These are phyloP conservation scores for Conus betulinus DNA, from an alignment of 1,140 invertebrate species.

Conservation along the genomic window DNA sequence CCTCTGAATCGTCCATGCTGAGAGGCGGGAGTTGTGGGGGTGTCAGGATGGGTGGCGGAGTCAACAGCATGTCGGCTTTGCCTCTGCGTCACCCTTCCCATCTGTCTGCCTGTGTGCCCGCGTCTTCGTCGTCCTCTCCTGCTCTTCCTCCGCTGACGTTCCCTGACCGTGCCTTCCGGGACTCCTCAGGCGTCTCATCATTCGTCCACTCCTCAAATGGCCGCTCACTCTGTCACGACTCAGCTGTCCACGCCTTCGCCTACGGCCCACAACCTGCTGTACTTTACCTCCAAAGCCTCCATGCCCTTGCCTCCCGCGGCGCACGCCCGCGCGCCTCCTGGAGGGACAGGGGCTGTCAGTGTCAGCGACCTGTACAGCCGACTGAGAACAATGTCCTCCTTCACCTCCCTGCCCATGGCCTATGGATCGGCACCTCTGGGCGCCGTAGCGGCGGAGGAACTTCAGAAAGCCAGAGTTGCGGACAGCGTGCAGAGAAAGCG, in stretches of 20 bases:
- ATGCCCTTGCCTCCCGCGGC: not conserved
- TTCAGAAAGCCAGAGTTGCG: not conserved
- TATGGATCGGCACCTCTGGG: not conserved
- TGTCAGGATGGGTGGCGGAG: not conserved
- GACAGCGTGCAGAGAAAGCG: not conserved
- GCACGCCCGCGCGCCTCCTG: not conserved
- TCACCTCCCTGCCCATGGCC: conserved; percentile 4
- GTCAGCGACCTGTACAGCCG: conserved; percentile 28
- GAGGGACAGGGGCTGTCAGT: not conserved
- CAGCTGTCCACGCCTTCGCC: not conserved
- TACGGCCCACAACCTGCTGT: not conserved
- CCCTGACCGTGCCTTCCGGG: not conserved
- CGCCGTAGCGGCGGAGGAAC: not conserved
- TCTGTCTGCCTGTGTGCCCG: too few species aligned
- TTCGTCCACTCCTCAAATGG: not conserved
- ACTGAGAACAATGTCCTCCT: not conserved
- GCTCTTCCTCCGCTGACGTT: not conserved
- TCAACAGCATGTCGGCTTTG: not conserved
- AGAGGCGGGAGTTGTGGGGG: not conserved
- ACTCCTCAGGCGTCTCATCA: not conserved
- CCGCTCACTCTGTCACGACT: not conserved
- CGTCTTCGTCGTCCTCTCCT: conserved; percentile 1
- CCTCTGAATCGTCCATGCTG: not conserved
- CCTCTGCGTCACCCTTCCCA: not conserved
- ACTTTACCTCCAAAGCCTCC: not conserved